These are phyloP conservation scores for Meloidogyne exigua DNA, from an alignment of 1,140 invertebrate genomes.

Conservation along the genomic window DNA sequence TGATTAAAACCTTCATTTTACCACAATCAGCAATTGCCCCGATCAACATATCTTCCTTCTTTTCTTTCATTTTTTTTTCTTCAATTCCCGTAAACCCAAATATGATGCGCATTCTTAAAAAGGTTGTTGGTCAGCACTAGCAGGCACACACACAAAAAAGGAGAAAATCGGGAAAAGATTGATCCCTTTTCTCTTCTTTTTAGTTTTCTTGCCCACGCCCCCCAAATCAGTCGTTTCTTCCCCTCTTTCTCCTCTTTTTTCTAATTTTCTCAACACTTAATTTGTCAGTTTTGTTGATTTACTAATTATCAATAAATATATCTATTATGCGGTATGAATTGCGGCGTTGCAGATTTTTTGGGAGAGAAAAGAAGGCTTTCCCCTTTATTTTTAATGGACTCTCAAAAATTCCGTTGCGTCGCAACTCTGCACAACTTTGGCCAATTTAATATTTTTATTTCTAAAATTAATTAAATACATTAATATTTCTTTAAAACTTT, in stretches of 20 bases:
- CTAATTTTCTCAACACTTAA: not conserved
- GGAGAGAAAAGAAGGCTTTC: constrained; percentile 27
- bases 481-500: no score
- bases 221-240: no score
- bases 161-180: not conserved
- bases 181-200: no score
- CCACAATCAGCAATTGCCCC: not conserved
- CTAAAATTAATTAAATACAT: no score
- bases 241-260: not conserved
- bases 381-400: constrained; percentile 21
- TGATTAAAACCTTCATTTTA: not conserved
- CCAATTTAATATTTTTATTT: no score
- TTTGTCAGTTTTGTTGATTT: not conserved
- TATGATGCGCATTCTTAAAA: constrained; percentile 1
- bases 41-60: not conserved
- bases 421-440: constrained; percentile 24
- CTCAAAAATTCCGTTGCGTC: constrained; percentile 57
- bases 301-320: not conserved
- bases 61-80: not conserved
- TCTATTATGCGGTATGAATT: constrained; percentile 29
- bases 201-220: not conserved
- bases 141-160: not conserved
- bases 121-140: constrained; percentile 2
- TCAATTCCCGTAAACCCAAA: constrained; percentile 5
- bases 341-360: constrained; percentile 49